Percentiles rank a stretch among this genome's conserved stretches.
phyloP scores from a whole-genome alignment of 2,888 invertebrate species.

The Dasypogon diadema region DNA sequence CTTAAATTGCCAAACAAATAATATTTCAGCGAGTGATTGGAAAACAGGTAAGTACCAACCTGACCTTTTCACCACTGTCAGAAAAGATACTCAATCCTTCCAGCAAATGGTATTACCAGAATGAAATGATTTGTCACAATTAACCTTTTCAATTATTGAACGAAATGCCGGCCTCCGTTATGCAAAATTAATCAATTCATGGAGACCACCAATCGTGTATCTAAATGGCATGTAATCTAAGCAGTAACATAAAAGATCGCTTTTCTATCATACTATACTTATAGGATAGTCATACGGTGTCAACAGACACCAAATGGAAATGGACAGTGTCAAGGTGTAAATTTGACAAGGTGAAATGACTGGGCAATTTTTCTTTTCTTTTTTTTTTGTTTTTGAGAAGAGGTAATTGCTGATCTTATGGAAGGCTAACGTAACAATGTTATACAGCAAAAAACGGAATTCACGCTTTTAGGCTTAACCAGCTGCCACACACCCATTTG shows the following conservation, averaged over 20 bases:
- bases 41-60: no score
- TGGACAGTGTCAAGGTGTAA: conserved; percentile 45
- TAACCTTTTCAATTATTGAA: neutral
- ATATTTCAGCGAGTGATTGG: no score
- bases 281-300: neutral
- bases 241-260: neutral
- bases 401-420: neutral
- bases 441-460: neutral
- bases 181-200: neutral
- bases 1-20: no score
- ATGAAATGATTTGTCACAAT: neutral
- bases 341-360: conserved; percentile 49
- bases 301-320: neutral
- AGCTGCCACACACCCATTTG: neutral
- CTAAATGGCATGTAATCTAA: neutral
- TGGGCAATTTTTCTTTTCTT: neutral
- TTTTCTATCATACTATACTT: neutral
- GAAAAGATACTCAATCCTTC: neutral
- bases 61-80: neutral
- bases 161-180: conserved; percentile 29
- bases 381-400: no score
- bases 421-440: neutral
- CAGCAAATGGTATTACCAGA: conserved; percentile 1
- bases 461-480: neutral
- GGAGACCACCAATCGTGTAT: neutral